phyloP scores from a whole-genome alignment of 2,113 vertebrate genomes.

The Cololabis saira region DNA sequence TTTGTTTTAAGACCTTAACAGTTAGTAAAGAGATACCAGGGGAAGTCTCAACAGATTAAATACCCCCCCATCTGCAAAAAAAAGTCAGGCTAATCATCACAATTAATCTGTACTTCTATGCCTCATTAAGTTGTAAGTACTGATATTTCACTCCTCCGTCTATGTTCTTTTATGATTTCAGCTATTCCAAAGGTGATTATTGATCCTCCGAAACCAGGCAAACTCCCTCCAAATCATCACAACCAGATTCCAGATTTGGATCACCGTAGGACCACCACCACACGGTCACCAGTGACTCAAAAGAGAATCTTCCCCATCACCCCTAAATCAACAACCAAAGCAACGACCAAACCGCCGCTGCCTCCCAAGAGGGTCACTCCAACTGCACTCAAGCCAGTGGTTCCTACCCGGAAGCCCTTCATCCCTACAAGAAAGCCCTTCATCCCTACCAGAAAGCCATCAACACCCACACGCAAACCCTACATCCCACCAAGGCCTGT shows the following conservation, averaged over 20 bases:
- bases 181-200: conserved; percentile 86
- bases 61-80: conserved; percentile 14
- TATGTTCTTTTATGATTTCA: conserved; percentile 62
- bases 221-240: conserved; percentile 74
- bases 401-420: too few species aligned
- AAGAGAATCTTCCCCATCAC: conserved; percentile 54
- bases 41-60: conserved; percentile 46
- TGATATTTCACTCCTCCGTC: conserved; percentile 52
- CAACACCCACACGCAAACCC: conserved; percentile 57
- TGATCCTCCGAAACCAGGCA: conserved; percentile 82
- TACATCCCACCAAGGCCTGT: conserved; percentile 46
- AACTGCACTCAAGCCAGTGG: conserved; percentile 48
- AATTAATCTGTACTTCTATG: conserved; percentile 43
- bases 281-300: conserved; percentile 69
- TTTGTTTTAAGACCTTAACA: conserved; percentile 44
- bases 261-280: conserved; percentile 77
- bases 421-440: conserved; percentile 57
- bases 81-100: conserved; percentile 40
- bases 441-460: conserved; percentile 66
- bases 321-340: conserved; percentile 50
- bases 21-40: conserved; percentile 52
- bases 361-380: conserved; percentile 58
- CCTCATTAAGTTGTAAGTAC: conserved; percentile 56
- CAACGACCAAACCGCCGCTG: conserved; percentile 45
- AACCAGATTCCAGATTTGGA: conserved; percentile 84